Base-by-base conservation (phyloP, 2,797 vertebrate genomes). In the Gallirallus australis region DNA sequence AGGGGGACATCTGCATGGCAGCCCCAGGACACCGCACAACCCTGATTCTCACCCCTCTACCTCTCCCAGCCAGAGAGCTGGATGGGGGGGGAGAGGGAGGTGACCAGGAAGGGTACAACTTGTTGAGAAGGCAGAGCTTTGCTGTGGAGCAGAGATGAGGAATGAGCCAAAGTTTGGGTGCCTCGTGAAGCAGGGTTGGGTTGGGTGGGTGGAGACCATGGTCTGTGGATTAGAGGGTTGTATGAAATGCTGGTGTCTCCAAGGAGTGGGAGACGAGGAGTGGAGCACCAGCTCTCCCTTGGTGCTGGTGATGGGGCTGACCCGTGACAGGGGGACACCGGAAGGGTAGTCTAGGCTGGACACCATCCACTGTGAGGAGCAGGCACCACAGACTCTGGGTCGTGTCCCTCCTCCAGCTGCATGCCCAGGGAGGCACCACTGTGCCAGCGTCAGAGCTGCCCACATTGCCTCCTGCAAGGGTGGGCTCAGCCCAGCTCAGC, bases 391-490 rank as follows among this genome's bases (percentile, higher is more conserved):
- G 35, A 28, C 24, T 21, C 17, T 19, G 56, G 47, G 31, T 6
- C n/a, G 45, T 17, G 21, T 69, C 42, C 37, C 19, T 27, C 31
- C 39, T 77, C 65, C 71, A 48, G 30, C 33, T 53, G 53, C 25
- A 21, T 9, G 39, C 15, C 21, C 45, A 35, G 19, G 40, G 7
- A n/a, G 28, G 40, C 47, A 21, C 4, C 21, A n/a, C 23, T 6
- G 8, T 4, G 19, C 7, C 15, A 15, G 23, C 4, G 20, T 45
- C 63, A 64, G 30, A 25, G 37, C 21, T 35, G 24, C 18, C 31
- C 53, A 25, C 33, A 21, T 37, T 1, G 2, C 25, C 12, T 52
- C 12, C 21, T 0, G 0, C 7, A 47, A n/a, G 35, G 37, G 31
- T 33, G 61, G 56, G 50, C 27, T 73, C 39, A 61, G 60, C 14